Evolutionary conservation across 2,113 vertebrate genomes (phyloP).

Genomic region (Rhadina sibilatrix): DNA sequence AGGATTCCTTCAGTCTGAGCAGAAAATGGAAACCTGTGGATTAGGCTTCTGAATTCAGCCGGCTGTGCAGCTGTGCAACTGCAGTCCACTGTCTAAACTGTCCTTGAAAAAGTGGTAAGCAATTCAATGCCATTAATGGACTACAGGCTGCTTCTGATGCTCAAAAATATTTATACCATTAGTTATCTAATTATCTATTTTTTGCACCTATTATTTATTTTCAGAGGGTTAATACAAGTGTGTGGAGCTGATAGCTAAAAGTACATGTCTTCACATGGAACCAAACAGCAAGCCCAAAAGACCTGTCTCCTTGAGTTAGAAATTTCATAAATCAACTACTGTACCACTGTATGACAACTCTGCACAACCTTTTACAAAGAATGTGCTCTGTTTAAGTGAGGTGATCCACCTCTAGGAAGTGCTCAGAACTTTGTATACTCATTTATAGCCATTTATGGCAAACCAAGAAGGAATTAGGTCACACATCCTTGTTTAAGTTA

Average conservation of each 20-base stretch:
- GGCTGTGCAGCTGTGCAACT: not conserved
- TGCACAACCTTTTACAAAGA: not conserved
- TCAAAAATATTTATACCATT: not conserved
- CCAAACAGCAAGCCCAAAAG: not conserved
- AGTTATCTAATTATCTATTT: not conserved
- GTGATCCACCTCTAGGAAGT: not conserved
- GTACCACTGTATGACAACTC: not conserved
- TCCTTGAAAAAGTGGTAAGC: not conserved
- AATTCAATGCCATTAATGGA: not conserved
- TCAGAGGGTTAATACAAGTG: not conserved
- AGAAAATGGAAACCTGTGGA: not conserved
- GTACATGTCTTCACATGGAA: not conserved
- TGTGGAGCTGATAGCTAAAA: not conserved
- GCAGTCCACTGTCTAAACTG: not conserved
- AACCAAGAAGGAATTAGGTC: not conserved
- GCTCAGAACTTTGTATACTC: not conserved
- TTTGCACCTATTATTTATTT: not conserved
- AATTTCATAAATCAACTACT: not conserved
- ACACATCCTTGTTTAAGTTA: not conserved
- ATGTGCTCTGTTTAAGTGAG: not conserved
- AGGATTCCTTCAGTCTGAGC: not conserved
- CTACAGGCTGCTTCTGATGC: not conserved
- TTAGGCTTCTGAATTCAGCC: not conserved
- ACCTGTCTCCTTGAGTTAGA: not conserved
- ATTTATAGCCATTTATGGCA: not conserved